Evolutionary conservation across 2,113 vertebrate genomes (phyloP).

Genomic region (Brienomyrus brachyistius): DNA sequence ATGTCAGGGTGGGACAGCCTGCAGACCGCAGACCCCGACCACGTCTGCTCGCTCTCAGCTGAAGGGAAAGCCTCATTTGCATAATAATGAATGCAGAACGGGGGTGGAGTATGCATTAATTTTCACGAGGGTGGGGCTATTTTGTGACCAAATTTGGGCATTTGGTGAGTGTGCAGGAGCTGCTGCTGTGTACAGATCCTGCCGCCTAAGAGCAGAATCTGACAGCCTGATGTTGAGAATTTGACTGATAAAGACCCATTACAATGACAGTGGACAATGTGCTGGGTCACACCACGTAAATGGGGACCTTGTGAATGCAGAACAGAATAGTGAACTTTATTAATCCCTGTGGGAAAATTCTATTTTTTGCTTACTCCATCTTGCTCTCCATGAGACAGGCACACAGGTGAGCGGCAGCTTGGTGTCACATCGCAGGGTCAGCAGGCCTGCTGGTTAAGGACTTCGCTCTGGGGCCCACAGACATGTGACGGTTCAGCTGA

Average conservation of each 20-base stretch:
- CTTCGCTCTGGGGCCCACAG: background rate
- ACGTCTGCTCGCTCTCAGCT: background rate
- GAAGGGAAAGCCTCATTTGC: background rate
- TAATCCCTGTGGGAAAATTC: background rate
- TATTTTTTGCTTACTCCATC: background rate
- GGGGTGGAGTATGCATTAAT: background rate
- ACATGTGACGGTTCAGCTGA: background rate
- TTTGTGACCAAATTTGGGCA: constrained; percentile 6
- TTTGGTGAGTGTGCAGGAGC: background rate
- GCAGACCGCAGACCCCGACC: too few relatives aligned
- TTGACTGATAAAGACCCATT: background rate
- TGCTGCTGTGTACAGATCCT: background rate
- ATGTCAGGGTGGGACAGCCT: background rate
- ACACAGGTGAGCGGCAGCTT: background rate
- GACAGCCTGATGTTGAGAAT: background rate
- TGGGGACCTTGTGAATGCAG: background rate
- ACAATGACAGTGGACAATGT: background rate
- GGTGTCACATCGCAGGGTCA: background rate
- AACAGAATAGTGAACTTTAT: background rate
- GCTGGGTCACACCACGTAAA: background rate
- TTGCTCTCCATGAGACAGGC: background rate
- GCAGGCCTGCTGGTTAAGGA: background rate
- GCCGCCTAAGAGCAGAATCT: background rate
- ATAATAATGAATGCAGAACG: background rate
- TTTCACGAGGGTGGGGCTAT: background rate